A percentile compares a stretch with the other conserved stretches of the same genome.
Conservation (phyloP, 1,140 invertebrate species). For the Penaeus indicus region DNA sequence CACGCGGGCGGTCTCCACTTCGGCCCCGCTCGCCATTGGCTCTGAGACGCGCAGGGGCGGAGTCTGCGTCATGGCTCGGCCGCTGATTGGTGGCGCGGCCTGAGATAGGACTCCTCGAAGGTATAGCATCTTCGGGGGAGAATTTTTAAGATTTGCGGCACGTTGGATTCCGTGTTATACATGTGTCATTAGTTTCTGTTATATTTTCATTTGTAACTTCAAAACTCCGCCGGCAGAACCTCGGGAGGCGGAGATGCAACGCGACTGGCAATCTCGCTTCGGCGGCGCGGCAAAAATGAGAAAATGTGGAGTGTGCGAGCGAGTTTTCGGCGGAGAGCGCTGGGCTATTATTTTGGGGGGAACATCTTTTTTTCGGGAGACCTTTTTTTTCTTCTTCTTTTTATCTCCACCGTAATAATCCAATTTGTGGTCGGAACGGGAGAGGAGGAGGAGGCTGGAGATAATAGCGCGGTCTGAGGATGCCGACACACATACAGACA, state of each 20-base stretch:
- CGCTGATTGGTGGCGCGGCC: constrained; percentile 9
- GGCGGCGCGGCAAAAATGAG: constrained; percentile 40
- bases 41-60: constrained; percentile 38
- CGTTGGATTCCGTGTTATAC: constrained; percentile 45
- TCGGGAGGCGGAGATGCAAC: background rate
- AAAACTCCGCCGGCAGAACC: constrained; percentile 8
- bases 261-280: background rate
- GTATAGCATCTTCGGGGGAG: constrained; percentile 36
- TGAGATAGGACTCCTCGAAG: background rate
- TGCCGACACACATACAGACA: constrained; percentile 7
- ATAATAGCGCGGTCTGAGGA: background rate
- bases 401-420: constrained; percentile 56
- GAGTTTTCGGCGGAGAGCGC: constrained; percentile 1
- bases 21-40: constrained; percentile 31
- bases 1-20: background rate
- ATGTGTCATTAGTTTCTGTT: constrained; percentile 61
- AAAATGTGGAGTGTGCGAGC: constrained; percentile 24
- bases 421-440: constrained; percentile 50
- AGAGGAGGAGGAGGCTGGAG: constrained; percentile 25
- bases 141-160: constrained; percentile 38
- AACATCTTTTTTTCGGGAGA: background rate
- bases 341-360: background rate
- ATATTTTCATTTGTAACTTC: constrained; percentile 64
- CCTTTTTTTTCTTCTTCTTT: constrained; percentile 37
- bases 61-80: constrained; percentile 31